These are phyloP conservation scores for Criorhina ranunculi DNA, from an alignment of 2,888 invertebrate species.

Conservation along the genomic window DNA sequence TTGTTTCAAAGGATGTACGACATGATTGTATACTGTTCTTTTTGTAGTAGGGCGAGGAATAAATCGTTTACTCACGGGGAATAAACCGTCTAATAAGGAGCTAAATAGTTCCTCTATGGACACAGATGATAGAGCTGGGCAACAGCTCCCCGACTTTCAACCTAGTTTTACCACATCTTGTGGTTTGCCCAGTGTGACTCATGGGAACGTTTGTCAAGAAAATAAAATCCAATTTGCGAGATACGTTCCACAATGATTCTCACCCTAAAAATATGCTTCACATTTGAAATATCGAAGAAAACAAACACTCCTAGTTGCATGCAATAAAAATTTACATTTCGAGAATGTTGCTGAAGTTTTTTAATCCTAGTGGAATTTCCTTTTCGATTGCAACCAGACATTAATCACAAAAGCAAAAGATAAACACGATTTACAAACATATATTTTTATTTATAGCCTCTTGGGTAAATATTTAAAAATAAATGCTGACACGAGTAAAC, in stretches of 20 bases:
- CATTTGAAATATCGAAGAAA: neutral
- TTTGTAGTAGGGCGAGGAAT: no score
- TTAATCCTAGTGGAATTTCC: neutral
- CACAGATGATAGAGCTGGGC: no score
- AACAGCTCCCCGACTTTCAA: no score
- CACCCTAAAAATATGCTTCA: neutral
- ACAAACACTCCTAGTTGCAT: conserved; percentile 1
- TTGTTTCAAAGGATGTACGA: no score
- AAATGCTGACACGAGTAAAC: conserved; percentile 1
- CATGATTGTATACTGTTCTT: no score
- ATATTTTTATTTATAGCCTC: no score
- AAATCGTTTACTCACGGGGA: no score
- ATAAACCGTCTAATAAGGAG: no score
- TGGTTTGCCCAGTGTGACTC: no score
- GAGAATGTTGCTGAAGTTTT: neutral
- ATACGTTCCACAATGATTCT: neutral
- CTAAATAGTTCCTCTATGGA: no score
- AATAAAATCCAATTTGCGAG: neutral
- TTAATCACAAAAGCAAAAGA: conserved; percentile 2
- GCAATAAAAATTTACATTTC: conserved; percentile 11
- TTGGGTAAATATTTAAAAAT: conserved; percentile 2
- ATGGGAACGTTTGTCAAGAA: no score
- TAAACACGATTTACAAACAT: neutral
- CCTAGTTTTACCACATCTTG: no score
- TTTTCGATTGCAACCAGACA: neutral